phyloP scores from a whole-genome alignment of 2,888 invertebrate species.

The Euclidia mi region DNA sequence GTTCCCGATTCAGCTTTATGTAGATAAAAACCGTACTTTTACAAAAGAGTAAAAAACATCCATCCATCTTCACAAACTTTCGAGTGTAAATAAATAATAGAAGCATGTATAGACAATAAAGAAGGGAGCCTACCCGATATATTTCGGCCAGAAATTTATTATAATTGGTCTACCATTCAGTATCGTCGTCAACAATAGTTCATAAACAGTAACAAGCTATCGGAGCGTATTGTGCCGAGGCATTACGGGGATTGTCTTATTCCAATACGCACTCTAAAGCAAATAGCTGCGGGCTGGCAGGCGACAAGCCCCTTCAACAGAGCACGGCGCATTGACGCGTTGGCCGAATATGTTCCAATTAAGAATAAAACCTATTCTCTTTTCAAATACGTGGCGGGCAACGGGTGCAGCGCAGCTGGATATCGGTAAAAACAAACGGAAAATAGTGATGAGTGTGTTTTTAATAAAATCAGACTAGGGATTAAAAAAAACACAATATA shows the following conservation, averaged over 20 bases:
- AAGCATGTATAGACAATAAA: too few species aligned
- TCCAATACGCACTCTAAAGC: slow-evolving; percentile 81
- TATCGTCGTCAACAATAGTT: slow-evolving; percentile 33
- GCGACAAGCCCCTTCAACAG: slow-evolving; percentile 67
- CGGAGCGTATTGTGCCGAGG: slow-evolving; percentile 49
- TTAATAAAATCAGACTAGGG: too few species aligned
- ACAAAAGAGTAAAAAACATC: too few species aligned
- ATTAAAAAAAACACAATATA: too few species aligned
- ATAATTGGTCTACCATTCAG: background rate
- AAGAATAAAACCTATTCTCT: slow-evolving; percentile 73
- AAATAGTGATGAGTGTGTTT: slow-evolving; percentile 23
- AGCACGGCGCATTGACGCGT: slow-evolving; percentile 69
- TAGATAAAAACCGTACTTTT: too few species aligned
- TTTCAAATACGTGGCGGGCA: slow-evolving; percentile 66
- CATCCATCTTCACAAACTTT: too few species aligned
- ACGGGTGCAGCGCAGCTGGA: slow-evolving; percentile 65
- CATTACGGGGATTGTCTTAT: slow-evolving; percentile 83
- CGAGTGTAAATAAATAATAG: too few species aligned
- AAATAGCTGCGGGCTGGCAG: slow-evolving; percentile 81
- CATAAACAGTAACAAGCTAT: slow-evolving; percentile 28
- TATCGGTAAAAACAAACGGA: slow-evolving; percentile 40
- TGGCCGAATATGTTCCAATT: slow-evolving; percentile 87
- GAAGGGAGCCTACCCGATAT: too few species aligned
- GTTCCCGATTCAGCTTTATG: too few species aligned
- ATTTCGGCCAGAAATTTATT: background rate